phyloP scores from a whole-genome alignment of 1,140 invertebrate species.

The Grapholita molesta region DNA sequence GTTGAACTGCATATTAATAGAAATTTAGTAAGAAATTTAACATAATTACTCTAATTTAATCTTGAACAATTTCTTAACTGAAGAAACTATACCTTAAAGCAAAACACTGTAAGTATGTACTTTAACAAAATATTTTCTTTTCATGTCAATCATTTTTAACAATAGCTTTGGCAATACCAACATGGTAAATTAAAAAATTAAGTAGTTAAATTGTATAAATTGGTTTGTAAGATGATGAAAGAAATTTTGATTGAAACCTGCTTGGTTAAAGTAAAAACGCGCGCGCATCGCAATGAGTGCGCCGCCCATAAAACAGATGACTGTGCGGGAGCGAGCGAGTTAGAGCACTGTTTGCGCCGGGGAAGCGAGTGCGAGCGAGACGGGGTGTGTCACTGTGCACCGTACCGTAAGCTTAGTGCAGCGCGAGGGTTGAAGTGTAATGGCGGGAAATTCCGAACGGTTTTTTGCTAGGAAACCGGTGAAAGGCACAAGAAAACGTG shows the following conservation, averaged over 20 bases:
- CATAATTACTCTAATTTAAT: neutral
- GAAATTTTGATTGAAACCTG: neutral
- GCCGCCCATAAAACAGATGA: slow-evolving; percentile 16
- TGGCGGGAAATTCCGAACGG: slow-evolving; percentile 14
- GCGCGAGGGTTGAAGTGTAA: slow-evolving; percentile 10
- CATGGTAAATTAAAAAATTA: too few relatives aligned
- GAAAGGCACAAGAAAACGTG: neutral
- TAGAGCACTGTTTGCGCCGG: neutral
- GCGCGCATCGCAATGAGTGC: slow-evolving; percentile 3
- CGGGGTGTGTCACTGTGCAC: neutral
- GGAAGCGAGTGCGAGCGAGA: neutral
- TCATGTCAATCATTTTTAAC: too few relatives aligned
- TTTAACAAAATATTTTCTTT: too few relatives aligned
- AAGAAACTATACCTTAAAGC: neutral
- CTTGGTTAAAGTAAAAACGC: neutral
- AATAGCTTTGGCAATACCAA: too few relatives aligned
- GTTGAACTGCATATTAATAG: neutral
- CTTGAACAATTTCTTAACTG: neutral
- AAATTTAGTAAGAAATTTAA: neutral
- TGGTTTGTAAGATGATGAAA: neutral
- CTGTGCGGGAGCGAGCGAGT: neutral
- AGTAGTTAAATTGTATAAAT: neutral
- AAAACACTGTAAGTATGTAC: too few relatives aligned
- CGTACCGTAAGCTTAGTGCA: neutral
- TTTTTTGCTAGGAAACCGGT: neutral